Evolutionary conservation across 2,797 vertebrate genomes (phyloP).

Genomic region (Centropyge bicolor): DNA sequence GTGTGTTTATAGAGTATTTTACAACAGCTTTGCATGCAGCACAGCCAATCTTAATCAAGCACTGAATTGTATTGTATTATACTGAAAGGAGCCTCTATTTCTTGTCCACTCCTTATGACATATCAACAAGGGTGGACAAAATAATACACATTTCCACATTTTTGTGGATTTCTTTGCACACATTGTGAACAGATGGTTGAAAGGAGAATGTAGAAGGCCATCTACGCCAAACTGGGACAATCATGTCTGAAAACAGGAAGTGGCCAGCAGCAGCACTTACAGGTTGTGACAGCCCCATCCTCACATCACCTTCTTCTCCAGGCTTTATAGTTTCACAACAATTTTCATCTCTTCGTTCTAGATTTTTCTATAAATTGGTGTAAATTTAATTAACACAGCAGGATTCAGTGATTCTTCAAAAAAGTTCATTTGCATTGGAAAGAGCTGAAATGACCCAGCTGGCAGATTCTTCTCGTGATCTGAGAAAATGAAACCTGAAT

Average conservation of each 20-base stretch:
- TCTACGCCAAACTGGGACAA: not conserved
- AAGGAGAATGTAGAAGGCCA: not conserved
- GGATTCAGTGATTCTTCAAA: constrained; percentile 1
- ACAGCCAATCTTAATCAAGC: too few relatives aligned
- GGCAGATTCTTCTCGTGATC: constrained; percentile 1
- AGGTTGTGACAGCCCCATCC: not conserved
- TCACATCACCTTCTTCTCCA: not conserved
- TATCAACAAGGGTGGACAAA: not conserved
- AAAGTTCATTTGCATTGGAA: not conserved
- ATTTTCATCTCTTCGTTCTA: too few relatives aligned
- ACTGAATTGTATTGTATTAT: not conserved
- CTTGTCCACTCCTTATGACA: not conserved
- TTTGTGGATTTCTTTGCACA: not conserved
- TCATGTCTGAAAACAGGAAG: constrained; percentile 24
- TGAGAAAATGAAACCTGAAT: constrained; percentile 1
- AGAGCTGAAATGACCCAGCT: not conserved
- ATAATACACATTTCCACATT: not conserved
- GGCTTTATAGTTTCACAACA: constrained; percentile 3
- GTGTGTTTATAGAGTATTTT: too few relatives aligned
- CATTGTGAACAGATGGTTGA: not conserved
- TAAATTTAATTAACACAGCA: too few relatives aligned
- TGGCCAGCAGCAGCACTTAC: not conserved
- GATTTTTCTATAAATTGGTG: too few relatives aligned
- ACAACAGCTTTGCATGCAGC: too few relatives aligned
- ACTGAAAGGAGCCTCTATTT: not conserved